phyloP scores from a whole-genome alignment of 2,888 invertebrate species.

The Osmoderma eremita region DNA sequence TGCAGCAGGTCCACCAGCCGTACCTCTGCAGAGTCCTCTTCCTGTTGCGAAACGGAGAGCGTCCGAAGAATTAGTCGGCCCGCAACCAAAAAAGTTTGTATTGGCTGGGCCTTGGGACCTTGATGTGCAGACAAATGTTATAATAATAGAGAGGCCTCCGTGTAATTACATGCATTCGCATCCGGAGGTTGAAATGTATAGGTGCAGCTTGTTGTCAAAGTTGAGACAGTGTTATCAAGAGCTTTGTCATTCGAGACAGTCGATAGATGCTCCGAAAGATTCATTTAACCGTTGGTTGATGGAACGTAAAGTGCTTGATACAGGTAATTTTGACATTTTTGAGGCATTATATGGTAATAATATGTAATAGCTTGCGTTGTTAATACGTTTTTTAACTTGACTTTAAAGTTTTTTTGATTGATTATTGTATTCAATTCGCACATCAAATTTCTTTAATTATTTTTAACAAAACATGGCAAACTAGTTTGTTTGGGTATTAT shows the following conservation, averaged over 20 bases:
- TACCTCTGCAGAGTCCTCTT: slow-evolving; percentile 63
- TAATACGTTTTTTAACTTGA: too few species aligned
- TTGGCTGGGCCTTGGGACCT: slow-evolving; percentile 95
- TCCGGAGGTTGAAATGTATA: slow-evolving; percentile 90
- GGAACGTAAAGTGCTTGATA: slow-evolving; percentile 92
- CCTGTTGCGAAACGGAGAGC: slow-evolving; percentile 78
- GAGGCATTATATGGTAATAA: too few species aligned
- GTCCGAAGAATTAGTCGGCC: slow-evolving; percentile 77
- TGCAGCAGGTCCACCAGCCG: slow-evolving; percentile 54
- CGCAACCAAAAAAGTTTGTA: slow-evolving; percentile 86
- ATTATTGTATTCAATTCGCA: too few species aligned
- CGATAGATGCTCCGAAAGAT: slow-evolving; percentile 95
- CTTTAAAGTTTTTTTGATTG: too few species aligned
- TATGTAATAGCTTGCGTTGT: background rate
- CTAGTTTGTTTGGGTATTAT: too few species aligned
- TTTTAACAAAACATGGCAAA: too few species aligned
- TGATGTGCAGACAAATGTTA: slow-evolving; percentile 91
- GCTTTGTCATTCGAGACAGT: slow-evolving; percentile 89
- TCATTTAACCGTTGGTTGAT: slow-evolving; percentile 97
- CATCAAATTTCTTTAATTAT: too few species aligned
- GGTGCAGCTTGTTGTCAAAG: slow-evolving; percentile 84
- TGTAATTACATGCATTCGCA: slow-evolving; percentile 90
- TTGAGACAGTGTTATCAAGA: slow-evolving; percentile 93
- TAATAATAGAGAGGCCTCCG: slow-evolving; percentile 87
- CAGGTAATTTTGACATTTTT: slow-evolving; percentile 59